Conservation (phyloP, 2,797 vertebrate genomes). For the Cyclopterus lumpus region DNA sequence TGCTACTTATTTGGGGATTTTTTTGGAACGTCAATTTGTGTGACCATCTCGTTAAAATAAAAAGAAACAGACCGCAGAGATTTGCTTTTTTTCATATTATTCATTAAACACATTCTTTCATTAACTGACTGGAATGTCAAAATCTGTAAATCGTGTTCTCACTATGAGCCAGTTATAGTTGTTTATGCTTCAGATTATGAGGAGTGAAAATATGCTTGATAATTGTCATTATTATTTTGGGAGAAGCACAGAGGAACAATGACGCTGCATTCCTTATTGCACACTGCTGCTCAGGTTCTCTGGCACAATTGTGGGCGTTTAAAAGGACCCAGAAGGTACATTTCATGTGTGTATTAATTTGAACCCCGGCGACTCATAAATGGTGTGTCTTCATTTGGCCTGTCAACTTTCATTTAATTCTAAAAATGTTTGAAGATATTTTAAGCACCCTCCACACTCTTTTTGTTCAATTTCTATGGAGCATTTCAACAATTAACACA, state of each 20-base stretch:
- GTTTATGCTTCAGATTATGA: neutral
- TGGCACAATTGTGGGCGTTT: neutral
- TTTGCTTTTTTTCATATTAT: constrained; percentile 31
- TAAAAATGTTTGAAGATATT: neutral
- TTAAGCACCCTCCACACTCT: neutral
- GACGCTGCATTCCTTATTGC: neutral
- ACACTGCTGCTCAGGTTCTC: constrained; percentile 8
- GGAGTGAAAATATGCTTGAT: neutral
- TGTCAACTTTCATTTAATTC: neutral
- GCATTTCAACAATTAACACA: neutral
- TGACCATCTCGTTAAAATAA: constrained; percentile 61
- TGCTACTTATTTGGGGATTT: constrained; percentile 16
- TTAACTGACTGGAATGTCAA: neutral
- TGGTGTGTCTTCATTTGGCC: neutral
- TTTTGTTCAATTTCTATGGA: neutral
- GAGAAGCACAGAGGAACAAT: neutral
- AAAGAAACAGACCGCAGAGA: constrained; percentile 33
- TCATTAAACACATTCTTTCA: constrained; percentile 15
- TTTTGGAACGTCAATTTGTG: constrained; percentile 53
- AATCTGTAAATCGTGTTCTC: neutral
- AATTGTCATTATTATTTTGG: no score
- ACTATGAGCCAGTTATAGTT: neutral
- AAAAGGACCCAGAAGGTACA: neutral
- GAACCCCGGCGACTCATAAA: neutral
- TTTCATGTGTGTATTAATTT: neutral